phyloP scores from a whole-genome alignment of 2,113 vertebrate genomes.

The Serinus canaria region DNA sequence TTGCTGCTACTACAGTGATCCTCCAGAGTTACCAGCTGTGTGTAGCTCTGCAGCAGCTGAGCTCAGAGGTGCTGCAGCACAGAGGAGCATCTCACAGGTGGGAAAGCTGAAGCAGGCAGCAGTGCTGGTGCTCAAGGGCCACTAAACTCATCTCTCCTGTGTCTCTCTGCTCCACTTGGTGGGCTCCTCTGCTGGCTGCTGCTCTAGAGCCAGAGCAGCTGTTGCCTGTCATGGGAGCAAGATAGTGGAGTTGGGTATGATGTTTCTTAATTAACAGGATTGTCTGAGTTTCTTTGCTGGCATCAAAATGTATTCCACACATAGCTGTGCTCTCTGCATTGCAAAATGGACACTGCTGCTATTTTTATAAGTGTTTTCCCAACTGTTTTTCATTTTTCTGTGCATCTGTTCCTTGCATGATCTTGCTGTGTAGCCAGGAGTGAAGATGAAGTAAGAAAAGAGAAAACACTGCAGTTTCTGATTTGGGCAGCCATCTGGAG shows the following conservation, averaged over 20 bases:
- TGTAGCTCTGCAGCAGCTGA: background rate
- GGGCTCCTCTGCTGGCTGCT: background rate
- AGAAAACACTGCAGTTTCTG: background rate
- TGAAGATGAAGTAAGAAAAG: background rate
- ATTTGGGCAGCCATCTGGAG: background rate
- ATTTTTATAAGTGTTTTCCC: background rate
- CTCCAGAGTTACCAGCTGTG: background rate
- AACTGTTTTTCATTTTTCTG: background rate
- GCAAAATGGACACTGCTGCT: background rate
- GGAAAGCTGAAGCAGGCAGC: background rate
- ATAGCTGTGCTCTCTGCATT: background rate
- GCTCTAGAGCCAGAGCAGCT: background rate
- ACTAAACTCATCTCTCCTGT: background rate
- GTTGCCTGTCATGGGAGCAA: background rate
- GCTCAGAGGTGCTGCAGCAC: background rate
- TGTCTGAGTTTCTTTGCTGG: background rate
- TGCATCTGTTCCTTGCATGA: background rate
- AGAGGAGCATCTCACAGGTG: background rate
- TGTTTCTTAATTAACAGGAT: background rate
- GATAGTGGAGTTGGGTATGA: background rate
- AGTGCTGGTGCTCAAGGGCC: background rate
- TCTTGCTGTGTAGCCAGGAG: background rate
- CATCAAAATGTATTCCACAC: background rate
- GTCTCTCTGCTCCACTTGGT: background rate
- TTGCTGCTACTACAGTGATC: accelerated